Percentiles rank a stretch among this genome's conserved stretches.
Conservation (phyloP, 2,113 vertebrate genomes). For the Thymallus thymallus region DNA sequence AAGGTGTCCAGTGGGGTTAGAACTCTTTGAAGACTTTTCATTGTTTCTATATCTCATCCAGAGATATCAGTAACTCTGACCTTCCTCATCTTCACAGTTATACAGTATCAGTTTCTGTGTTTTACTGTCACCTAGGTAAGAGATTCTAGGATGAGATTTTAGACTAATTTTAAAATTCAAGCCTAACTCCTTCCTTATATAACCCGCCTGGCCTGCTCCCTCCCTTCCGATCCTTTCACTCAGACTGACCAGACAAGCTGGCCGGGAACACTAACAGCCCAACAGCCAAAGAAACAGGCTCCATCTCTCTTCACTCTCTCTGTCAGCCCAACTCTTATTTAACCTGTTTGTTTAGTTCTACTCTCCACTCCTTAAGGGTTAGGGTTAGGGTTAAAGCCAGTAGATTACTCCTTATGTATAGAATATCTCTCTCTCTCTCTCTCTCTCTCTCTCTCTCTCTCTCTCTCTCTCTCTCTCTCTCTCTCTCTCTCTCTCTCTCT, state of each 20-base stretch:
- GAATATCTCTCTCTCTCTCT: not conserved
- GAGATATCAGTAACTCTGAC: not conserved
- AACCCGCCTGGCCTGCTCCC: not conserved
- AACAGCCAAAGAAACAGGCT: not conserved
- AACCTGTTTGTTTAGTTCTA: not conserved
- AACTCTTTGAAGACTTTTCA: not conserved
- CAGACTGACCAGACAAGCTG: not conserved
- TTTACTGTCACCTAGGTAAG: not conserved
- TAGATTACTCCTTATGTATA: not conserved
- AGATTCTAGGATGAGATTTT: too few species aligned
- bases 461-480: too few species aligned
- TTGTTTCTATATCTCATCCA: not conserved
- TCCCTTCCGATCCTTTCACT: slow-evolving; percentile 1
- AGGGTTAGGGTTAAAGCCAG: too few species aligned
- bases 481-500: too few species aligned
- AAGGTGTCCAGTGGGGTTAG: not conserved
- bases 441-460: not conserved
- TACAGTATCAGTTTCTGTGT: not conserved
- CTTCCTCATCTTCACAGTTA: not conserved
- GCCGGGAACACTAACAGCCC: not conserved
- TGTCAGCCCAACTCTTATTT: not conserved
- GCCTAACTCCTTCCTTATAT: too few species aligned
- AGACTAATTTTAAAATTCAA: too few species aligned
- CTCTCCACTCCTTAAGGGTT: not conserved
- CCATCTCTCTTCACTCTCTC: not conserved